A percentile compares a stretch with the other conserved stretches of the same genome.
Evolutionary conservation across 92 coral and sea anemone species (phyloP).

Genomic region (Heliopora coerulea): DNA sequence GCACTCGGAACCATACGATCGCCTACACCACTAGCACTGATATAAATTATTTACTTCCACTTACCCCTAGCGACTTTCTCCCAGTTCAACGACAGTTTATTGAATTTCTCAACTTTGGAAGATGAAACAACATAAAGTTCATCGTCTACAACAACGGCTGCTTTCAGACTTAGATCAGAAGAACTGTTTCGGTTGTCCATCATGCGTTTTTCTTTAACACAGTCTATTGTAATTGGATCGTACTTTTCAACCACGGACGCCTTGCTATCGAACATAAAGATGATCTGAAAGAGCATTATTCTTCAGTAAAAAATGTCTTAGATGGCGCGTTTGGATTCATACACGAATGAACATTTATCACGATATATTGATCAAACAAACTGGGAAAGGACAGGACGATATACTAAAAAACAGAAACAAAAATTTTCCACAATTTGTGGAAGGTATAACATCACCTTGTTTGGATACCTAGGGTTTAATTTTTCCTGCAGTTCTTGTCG

Average conservation of each 20-base stretch:
- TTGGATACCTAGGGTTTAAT: conserved; percentile 31
- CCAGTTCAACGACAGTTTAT: conserved; percentile 65
- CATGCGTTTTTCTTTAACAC: conserved; percentile 26
- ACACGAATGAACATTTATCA: no score
- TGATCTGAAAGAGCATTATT: conserved; percentile 15
- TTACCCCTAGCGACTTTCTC: conserved; percentile 64
- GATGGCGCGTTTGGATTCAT: no score
- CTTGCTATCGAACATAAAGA: conserved; percentile 26
- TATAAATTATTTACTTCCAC: no score
- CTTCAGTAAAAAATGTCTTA: no score
- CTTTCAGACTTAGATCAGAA: neutral
- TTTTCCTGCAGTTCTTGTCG: conserved; percentile 29
- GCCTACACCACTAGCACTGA: no score
- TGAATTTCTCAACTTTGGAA: conserved; percentile 67
- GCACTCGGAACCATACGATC: no score
- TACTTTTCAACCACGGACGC: conserved; percentile 5
- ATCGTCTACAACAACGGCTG: conserved; percentile 70
- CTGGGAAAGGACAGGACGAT: no score
- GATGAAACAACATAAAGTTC: conserved; percentile 62
- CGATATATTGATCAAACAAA: no score
- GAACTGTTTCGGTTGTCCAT: neutral
- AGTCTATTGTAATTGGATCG: conserved; percentile 18
- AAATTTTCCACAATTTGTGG: no score
- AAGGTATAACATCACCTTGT: no score
- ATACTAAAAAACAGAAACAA: no score